Evolutionary conservation across 2,797 vertebrate species (phyloP).

Genomic region (Clamator glandarius): DNA sequence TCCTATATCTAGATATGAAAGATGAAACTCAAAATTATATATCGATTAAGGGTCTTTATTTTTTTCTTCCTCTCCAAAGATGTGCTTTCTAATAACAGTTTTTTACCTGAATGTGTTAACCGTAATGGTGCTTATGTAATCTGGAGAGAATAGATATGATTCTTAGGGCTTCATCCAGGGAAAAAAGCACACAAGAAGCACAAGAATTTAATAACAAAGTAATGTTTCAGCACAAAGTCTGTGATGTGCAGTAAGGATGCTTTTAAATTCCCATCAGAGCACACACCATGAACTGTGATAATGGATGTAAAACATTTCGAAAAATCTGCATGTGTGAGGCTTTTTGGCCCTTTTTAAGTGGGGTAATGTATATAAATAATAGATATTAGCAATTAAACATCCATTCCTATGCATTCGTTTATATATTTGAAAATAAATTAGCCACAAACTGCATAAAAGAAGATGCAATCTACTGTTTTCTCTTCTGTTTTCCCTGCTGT

Average conservation of each 20-base stretch:
- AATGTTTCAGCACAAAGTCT: slow-evolving; percentile 66
- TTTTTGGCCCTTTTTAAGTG: slow-evolving; percentile 76
- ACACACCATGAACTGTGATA: slow-evolving; percentile 82
- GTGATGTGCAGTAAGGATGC: slow-evolving; percentile 76
- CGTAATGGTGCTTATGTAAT: slow-evolving; percentile 51
- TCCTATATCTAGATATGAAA: slow-evolving; percentile 62
- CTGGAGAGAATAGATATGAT: slow-evolving; percentile 34
- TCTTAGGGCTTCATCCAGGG: slow-evolving; percentile 50
- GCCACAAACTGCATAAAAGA: slow-evolving; percentile 69
- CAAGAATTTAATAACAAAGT: slow-evolving; percentile 75
- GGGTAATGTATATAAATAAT: slow-evolving; percentile 80
- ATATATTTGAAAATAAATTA: slow-evolving; percentile 81
- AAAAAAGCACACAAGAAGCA: slow-evolving; percentile 62
- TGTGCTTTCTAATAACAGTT: slow-evolving; percentile 57
- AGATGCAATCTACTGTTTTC: slow-evolving; percentile 68
- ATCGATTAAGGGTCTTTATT: slow-evolving; percentile 60
- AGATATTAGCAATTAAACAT: slow-evolving; percentile 82
- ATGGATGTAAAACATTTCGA: slow-evolving; percentile 77
- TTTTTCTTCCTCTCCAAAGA: not conserved
- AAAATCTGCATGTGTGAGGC: slow-evolving; percentile 78
- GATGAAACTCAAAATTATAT: slow-evolving; percentile 73
- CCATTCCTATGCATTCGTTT: slow-evolving; percentile 76
- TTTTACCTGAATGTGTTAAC: slow-evolving; percentile 43
- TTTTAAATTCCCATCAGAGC: slow-evolving; percentile 83
- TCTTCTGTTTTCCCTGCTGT: slow-evolving; percentile 74